A percentile compares a stretch with the other conserved stretches of the same genome.
phyloP scores from a whole-genome alignment of 2,888 invertebrate species.

The Lasiommata megera region DNA sequence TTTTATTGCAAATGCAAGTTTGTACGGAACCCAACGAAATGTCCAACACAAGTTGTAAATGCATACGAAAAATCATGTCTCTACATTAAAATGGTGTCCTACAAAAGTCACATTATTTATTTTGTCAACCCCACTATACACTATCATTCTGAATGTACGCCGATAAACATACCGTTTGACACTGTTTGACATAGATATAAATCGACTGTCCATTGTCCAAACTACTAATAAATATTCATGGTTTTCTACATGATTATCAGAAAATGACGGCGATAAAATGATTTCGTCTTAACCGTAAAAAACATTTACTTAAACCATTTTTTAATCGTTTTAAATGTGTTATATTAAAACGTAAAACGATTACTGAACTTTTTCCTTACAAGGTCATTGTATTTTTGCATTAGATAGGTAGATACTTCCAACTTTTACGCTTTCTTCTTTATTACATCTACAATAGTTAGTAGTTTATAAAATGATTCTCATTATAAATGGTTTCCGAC shows the following conservation, averaged over 20 bases:
- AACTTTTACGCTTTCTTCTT: not conserved
- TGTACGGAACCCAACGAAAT: no score
- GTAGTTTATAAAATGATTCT: not conserved
- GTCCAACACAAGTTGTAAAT: no score
- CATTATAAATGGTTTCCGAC: not conserved
- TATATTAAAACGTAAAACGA: no score
- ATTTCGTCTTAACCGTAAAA: not conserved
- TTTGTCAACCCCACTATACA: not conserved
- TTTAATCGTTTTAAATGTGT: no score
- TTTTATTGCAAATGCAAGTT: no score
- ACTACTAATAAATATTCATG: not conserved
- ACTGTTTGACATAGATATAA: conserved; percentile 12
- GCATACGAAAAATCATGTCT: no score
- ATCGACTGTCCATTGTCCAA: conserved; percentile 7
- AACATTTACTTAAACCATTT: no score
- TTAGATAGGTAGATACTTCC: not conserved
- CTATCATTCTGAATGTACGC: conserved; percentile 5
- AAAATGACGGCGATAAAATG: not conserved
- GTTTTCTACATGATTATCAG: not conserved
- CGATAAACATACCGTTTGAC: conserved; percentile 17
- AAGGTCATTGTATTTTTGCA: not conserved
- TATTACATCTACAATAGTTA: not conserved
- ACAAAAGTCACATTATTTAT: not conserved
- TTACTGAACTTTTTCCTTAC: no score
- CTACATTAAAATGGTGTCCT: no score